Percentiles rank a stretch among this genome's conserved stretches.
These are phyloP conservation scores for Cuniculus paca DNA, from an alignment of 2,797 vertebrate genomes.

Conservation along the genomic window DNA sequence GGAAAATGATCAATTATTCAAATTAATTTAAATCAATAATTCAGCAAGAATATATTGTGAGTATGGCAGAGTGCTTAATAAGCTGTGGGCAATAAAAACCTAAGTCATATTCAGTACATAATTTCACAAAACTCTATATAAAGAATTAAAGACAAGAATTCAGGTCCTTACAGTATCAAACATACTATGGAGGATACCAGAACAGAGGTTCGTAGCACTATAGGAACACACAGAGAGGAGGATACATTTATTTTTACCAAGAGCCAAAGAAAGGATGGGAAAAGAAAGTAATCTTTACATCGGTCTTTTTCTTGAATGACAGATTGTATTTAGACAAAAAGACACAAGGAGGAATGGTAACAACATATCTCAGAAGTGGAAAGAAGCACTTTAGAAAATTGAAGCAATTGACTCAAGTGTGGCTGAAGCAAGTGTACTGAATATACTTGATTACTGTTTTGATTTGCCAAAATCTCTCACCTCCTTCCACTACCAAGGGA, in stretches of 20 bases:
- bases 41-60: neutral
- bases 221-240: neutral
- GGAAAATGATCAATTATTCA: constrained; percentile 6
- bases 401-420: neutral
- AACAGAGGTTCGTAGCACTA: neutral
- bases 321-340: constrained; percentile 23
- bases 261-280: neutral
- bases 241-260: constrained; percentile 25
- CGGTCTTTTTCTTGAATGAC: neutral
- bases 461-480: neutral
- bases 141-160: neutral
- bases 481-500: neutral
- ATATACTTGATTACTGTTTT: neutral
- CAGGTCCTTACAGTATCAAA: neutral
- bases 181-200: neutral
- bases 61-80: neutral
- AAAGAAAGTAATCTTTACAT: neutral
- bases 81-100: neutral
- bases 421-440: neutral
- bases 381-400: neutral
- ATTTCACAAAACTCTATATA: neutral
- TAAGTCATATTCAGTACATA: neutral
- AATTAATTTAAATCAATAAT: constrained; percentile 46
- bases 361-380: neutral
- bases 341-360: neutral